Conservation (phyloP, 2,797 vertebrate species). For the Cetoscarus ocellatus region DNA sequence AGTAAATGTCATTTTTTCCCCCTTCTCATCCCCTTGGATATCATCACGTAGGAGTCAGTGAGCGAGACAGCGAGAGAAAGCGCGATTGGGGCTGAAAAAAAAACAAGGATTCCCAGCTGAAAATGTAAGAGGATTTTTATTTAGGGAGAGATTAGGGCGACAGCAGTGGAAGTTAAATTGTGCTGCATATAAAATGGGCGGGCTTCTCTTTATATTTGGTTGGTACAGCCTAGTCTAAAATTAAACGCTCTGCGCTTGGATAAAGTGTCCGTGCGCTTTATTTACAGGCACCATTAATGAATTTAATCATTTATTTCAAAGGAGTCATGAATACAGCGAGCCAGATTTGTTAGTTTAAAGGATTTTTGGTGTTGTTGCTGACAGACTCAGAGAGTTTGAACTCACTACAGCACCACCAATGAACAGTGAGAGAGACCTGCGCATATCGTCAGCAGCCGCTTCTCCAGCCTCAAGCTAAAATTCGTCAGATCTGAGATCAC, state of each 20-base stretch:
- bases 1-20: constrained; percentile 52
- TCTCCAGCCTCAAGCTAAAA: constrained; percentile 84
- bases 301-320: constrained; percentile 81
- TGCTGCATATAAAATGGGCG: constrained; percentile 95
- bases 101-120: constrained; percentile 66
- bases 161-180: constrained; percentile 93
- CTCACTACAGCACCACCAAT: constrained; percentile 87
- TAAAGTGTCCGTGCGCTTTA: constrained; percentile 91
- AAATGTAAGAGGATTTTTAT: constrained; percentile 91
- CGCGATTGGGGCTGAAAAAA: constrained; percentile 20
- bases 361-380: constrained; percentile 67
- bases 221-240: constrained; percentile 92
- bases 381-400: constrained; percentile 86
- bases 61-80: constrained; percentile 43
- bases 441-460: constrained; percentile 86
- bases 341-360: constrained; percentile 75
- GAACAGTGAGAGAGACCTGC: constrained; percentile 87
- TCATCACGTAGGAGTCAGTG: constrained; percentile 67
- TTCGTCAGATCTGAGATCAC: constrained; percentile 86
- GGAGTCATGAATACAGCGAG: constrained; percentile 64
- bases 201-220: constrained; percentile 89
- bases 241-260: constrained; percentile 90
- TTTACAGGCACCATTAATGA: constrained; percentile 84
- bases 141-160: constrained; percentile 90
- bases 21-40: constrained; percentile 49